Conservation (phyloP, 1,140 invertebrate species). For the Caenorhabditis latens region DNA sequence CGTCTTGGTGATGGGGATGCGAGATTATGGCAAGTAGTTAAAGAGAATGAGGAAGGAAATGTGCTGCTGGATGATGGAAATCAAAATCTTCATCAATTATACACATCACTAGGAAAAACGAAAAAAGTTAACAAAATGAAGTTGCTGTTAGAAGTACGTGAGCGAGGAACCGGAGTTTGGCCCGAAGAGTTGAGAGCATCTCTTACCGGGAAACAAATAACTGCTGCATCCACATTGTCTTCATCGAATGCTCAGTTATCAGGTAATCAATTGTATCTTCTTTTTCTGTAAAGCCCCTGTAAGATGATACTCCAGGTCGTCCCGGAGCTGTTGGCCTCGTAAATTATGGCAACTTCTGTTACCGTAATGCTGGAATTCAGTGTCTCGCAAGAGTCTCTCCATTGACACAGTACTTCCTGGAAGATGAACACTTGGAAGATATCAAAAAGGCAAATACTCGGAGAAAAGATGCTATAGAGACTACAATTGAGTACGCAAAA, state of each 20-base stretch:
- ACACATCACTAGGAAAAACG: slow-evolving; percentile 30
- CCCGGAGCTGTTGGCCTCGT: slow-evolving; percentile 62
- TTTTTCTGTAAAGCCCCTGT: not conserved
- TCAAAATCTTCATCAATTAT: slow-evolving; percentile 48
- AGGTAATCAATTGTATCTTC: not conserved
- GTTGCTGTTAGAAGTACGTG: slow-evolving; percentile 61
- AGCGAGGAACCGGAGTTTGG: slow-evolving; percentile 61
- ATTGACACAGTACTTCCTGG: slow-evolving; percentile 54
- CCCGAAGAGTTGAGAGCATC: slow-evolving; percentile 60
- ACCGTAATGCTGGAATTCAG: slow-evolving; percentile 62
- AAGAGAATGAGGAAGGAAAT: slow-evolving; percentile 56
- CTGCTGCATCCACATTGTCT: slow-evolving; percentile 13
- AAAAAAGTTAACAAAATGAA: slow-evolving; percentile 63
- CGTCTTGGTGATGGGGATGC: slow-evolving; percentile 48
- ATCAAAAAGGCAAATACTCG: slow-evolving; percentile 23
- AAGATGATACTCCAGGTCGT: slow-evolving; percentile 28
- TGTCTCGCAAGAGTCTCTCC: slow-evolving; percentile 63
- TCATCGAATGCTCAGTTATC: slow-evolving; percentile 21
- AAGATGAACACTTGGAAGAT: slow-evolving; percentile 44
- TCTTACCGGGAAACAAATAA: slow-evolving; percentile 57
- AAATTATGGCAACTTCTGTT: slow-evolving; percentile 64
- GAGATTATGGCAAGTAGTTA: slow-evolving; percentile 43
- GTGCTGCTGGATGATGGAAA: slow-evolving; percentile 54
- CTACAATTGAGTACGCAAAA: slow-evolving; percentile 84
- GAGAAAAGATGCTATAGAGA: slow-evolving; percentile 28